Evolutionary conservation across 2,797 vertebrate genomes (phyloP).

Genomic region (Cuniculus paca): DNA sequence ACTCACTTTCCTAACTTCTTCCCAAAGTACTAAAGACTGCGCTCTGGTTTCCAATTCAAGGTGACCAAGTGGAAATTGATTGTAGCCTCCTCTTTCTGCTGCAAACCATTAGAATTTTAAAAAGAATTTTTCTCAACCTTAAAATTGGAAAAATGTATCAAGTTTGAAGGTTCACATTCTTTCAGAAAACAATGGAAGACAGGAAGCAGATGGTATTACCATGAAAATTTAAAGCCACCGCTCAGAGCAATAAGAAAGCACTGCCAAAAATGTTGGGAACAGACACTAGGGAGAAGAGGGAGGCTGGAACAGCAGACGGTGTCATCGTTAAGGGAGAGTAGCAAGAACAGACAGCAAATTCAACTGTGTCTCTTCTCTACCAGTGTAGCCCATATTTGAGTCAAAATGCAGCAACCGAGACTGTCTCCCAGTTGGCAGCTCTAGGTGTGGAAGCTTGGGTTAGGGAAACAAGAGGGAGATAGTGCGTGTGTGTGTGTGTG

Average conservation of each 20-base stretch:
- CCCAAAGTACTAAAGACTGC: neutral
- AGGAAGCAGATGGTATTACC: constrained; percentile 47
- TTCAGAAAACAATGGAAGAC: constrained; percentile 40
- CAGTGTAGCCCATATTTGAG: neutral
- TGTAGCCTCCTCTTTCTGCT: neutral
- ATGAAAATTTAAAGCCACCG: constrained; percentile 47
- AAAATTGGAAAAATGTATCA: constrained; percentile 34
- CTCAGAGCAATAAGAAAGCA: constrained; percentile 21
- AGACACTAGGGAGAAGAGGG: neutral
- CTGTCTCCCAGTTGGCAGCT: neutral
- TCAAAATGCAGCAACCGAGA: neutral
- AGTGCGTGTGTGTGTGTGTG: neutral
- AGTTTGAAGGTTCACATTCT: neutral
- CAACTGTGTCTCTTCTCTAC: neutral
- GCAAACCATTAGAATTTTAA: neutral
- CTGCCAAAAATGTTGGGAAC: constrained; percentile 43
- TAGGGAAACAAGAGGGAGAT: neutral
- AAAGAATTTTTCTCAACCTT: neutral
- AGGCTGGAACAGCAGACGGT: neutral
- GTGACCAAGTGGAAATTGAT: neutral
- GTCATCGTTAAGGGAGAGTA: neutral
- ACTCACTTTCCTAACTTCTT: constrained; percentile 48
- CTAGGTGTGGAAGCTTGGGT: neutral
- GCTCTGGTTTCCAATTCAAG: constrained; percentile 7
- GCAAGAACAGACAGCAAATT: neutral